A percentile compares a stretch with the other conserved stretches of the same genome.
Evolutionary conservation across 2,888 invertebrate species (phyloP).

Genomic region (Lottia gigantea): DNA sequence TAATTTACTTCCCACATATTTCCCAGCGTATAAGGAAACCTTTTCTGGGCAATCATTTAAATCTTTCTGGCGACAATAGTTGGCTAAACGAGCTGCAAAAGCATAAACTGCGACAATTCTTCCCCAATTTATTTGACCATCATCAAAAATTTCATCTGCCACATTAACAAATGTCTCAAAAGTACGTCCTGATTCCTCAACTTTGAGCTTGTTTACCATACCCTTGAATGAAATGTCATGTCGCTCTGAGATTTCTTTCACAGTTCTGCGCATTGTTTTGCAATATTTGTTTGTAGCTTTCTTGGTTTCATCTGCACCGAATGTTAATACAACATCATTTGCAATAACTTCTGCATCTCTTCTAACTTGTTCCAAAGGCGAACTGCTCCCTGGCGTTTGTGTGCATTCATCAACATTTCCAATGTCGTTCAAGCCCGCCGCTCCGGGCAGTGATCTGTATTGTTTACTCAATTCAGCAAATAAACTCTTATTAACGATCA

Average conservation of each 20-base stretch:
- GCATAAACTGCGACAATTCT: conserved; percentile 64
- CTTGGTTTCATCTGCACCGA: conserved; percentile 41
- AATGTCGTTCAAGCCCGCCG: conserved; percentile 51
- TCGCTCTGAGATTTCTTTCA: conserved; percentile 58
- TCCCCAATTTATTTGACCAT: conserved; percentile 66
- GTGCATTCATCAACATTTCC: conserved; percentile 45
- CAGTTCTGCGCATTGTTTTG: conserved; percentile 64
- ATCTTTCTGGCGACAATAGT: conserved; percentile 37
- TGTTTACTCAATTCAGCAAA: conserved; percentile 57
- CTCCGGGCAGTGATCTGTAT: conserved; percentile 50
- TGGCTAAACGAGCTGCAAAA: conserved; percentile 58
- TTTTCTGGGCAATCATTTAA: conserved; percentile 30
- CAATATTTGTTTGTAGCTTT: conserved; percentile 54
- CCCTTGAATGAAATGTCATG: conserved; percentile 61
- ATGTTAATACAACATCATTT: conserved; percentile 49
- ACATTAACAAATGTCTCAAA: conserved; percentile 59
- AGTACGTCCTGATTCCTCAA: conserved; percentile 45
- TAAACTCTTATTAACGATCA: conserved; percentile 35
- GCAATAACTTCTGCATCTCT: conserved; percentile 56
- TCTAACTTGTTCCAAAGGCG: conserved; percentile 52
- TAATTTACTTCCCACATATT: conserved; percentile 61
- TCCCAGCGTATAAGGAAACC: conserved; percentile 60
- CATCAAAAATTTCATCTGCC: conserved; percentile 64
- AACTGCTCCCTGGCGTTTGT: conserved; percentile 44
- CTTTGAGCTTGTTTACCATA: conserved; percentile 60